Evolutionary conservation across 2,113 vertebrate genomes (phyloP), one percentile per base, ranked within the genome.

Genomic region (Sinocyclocheilus maitianheensis): DNA sequence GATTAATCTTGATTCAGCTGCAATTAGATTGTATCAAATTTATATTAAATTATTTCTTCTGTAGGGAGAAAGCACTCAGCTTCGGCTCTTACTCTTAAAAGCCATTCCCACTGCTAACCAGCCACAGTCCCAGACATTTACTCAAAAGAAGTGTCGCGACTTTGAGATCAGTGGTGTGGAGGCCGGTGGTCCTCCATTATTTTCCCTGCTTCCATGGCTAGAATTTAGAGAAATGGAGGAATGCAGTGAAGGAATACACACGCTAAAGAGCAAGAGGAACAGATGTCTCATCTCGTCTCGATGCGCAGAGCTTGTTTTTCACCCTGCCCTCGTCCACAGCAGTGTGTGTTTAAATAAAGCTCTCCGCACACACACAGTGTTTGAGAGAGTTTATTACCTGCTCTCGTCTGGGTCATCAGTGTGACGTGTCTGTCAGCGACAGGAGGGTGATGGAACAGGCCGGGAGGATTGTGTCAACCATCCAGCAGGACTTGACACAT

Each of bases 221-320:
- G 86, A 40, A 88, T 46, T 43, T 37, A 85, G 89, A 94, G 91
- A 94, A 94, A 93, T 83, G 85, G 75, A 93, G 91, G 94, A 95
- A 95, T 95, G 93, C 88, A 86, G 90, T 89, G 92, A 90, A 87
- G 83, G 51, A 89, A 86, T 84, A 84, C 79, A 84, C 87, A 89
- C 81, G n/a, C 63, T 75, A 71, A 88, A 82, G 69, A 87, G 85
- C 83, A 91, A 76, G 86, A 91, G 85, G 85, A 80, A 71, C 85
- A 85, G 37, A 87, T 79, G 67, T 82, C 89, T 74, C 46, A 37
- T 85, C 51, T 60, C n/a, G 43, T 85, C 51, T 60, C n/a, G 40
- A 62, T 48, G 82, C 37, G 16, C 24, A 6, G 7, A 58, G 71
- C 60, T 65, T 34, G 13, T 85, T 88, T 85, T 65, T 83, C 80